Conservation (phyloP, 35 echinoderm and acorn worm genomes). For the Apostichopus parvimensis region DNA sequence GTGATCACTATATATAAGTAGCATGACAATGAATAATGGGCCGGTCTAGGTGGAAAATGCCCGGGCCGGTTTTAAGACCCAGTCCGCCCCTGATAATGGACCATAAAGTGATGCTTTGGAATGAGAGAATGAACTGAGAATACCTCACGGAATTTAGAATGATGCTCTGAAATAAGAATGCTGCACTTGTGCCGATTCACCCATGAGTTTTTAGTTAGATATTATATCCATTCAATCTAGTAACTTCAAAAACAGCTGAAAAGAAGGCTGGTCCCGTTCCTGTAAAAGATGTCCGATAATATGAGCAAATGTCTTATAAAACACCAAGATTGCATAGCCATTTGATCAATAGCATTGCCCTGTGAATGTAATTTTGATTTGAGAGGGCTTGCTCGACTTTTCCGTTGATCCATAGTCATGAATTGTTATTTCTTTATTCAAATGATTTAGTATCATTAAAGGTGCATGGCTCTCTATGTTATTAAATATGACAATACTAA, state of each 20-base stretch:
- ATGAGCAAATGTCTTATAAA: conserved; percentile 44
- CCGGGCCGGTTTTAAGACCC: too few species aligned
- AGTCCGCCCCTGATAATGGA: too few species aligned
- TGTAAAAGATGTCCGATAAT: conserved; percentile 14
- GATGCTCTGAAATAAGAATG: conserved; percentile 48
- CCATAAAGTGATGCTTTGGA: conserved; percentile 62
- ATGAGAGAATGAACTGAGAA: neutral
- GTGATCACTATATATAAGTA: too few species aligned
- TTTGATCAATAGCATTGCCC: conserved; percentile 21
- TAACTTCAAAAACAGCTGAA: conserved; percentile 46
- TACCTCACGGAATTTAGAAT: conserved; percentile 29
- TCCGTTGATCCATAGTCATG: neutral
- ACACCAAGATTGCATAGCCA: conserved; percentile 25
- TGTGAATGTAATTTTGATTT: conserved; percentile 20
- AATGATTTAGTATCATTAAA: neutral
- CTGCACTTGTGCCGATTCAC: neutral
- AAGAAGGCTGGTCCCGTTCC: conserved; percentile 38
- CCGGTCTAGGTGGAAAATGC: too few species aligned
- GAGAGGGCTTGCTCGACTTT: conserved; percentile 12
- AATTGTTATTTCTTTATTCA: neutral
- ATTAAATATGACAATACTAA: neutral
- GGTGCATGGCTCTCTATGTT: neutral
- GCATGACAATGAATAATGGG: too few species aligned
- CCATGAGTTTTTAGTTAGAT: conserved; percentile 21
- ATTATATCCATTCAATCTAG: conserved; percentile 64